Percentiles rank a stretch among this genome's conserved stretches.
Evolutionary conservation across 2,888 invertebrate species (phyloP).

Genomic region (Drosophila buzzatii): DNA sequence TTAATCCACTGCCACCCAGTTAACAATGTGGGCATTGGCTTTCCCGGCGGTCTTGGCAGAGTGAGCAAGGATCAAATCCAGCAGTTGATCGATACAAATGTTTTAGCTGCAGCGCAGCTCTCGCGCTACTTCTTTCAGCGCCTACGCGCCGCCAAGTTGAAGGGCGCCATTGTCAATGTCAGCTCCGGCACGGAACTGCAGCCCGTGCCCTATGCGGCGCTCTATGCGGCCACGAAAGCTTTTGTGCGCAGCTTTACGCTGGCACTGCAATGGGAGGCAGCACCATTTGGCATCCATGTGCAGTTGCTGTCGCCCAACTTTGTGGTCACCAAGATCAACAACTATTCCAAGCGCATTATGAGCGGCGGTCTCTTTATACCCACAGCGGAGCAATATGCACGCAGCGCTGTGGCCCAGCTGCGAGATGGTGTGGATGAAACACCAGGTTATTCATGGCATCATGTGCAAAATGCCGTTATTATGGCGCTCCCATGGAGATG

Average conservation of each 20-base stretch:
- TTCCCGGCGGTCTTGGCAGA: conserved; percentile 91
- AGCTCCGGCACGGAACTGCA: conserved; percentile 94
- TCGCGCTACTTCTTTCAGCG: conserved; percentile 90
- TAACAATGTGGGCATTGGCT: conserved; percentile 87
- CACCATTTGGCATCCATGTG: conserved; percentile 90
- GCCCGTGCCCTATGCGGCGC: conserved; percentile 93
- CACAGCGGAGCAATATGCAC: conserved; percentile 89
- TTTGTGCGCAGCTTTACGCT: conserved; percentile 91
- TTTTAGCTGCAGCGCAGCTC: conserved; percentile 93
- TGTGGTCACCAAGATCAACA: conserved; percentile 95
- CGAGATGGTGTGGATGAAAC: conserved; percentile 93
- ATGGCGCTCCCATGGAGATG: conserved; percentile 44
- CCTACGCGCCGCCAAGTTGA: conserved; percentile 89
- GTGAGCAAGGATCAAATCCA: conserved; percentile 89
- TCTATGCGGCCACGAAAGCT: conserved; percentile 95
- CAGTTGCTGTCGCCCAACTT: conserved; percentile 94
- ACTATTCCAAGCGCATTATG: conserved; percentile 90
- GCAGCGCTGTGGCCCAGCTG: conserved; percentile 91
- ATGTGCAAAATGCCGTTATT: conserved; percentile 88
- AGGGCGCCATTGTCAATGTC: conserved; percentile 94
- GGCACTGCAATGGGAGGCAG: conserved; percentile 92
- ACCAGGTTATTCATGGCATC: conserved; percentile 95
- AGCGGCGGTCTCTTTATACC: conserved; percentile 89
- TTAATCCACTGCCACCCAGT: conserved; percentile 86
- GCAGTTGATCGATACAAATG: conserved; percentile 94